These are phyloP conservation scores for Channa striata DNA, from an alignment of 2,797 vertebrate genomes.

Conservation along the genomic window DNA sequence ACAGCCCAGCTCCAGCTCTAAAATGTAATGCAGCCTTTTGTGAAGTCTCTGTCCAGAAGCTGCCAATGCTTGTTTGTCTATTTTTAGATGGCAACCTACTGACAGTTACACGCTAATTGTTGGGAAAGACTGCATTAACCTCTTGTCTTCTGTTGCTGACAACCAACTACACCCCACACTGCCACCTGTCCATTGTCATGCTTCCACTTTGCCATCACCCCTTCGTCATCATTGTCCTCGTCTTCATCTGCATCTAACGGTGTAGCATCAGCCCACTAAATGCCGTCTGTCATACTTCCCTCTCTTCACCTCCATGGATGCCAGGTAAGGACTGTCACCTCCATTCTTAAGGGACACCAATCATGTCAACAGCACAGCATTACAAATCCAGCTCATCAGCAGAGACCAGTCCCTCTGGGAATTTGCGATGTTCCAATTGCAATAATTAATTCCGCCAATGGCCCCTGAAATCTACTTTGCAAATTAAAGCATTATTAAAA, in stretches of 20 bases:
- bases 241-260: constrained; percentile 77
- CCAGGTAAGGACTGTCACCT: constrained; percentile 81
- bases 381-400: constrained; percentile 59
- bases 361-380: constrained; percentile 60
- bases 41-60: neutral
- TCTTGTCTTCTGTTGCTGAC: constrained; percentile 61
- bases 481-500: no score
- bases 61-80: constrained; percentile 2
- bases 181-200: constrained; percentile 55
- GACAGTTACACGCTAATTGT: constrained; percentile 7
- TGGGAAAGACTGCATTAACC: constrained; percentile 52
- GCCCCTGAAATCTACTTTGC: no score
- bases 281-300: constrained; percentile 65
- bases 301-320: constrained; percentile 13
- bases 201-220: constrained; percentile 66
- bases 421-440: no score
- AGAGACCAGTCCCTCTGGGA: neutral
- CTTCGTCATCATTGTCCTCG: constrained; percentile 67
- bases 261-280: constrained; percentile 74
- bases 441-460: no score
- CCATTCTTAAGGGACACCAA: constrained; percentile 50
- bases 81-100: neutral
- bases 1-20: neutral
- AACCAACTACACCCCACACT: constrained; percentile 40
- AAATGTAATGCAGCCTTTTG: neutral